phyloP scores from a whole-genome alignment of 2,888 invertebrate genomes.

The Drosophila subsilvestris region DNA sequence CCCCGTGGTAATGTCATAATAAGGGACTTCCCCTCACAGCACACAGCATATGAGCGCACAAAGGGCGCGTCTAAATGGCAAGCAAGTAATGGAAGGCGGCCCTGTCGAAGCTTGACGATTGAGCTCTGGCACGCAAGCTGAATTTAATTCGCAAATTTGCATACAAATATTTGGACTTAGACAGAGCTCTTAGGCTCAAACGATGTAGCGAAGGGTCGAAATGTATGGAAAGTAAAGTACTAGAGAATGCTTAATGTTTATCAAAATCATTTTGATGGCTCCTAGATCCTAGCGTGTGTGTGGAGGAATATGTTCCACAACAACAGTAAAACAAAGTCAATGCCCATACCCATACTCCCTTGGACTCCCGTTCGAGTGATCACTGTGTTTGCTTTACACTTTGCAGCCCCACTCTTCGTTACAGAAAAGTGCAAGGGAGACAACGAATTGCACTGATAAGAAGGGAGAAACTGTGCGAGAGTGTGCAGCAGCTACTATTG shows the following conservation, averaged over 20 bases:
- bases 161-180: constrained; percentile 24
- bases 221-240: neutral
- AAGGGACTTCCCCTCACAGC: constrained; percentile 13
- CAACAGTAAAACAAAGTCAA: neutral
- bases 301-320: too few species aligned
- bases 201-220: neutral
- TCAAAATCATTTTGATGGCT: neutral
- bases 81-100: constrained; percentile 14
- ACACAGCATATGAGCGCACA: neutral
- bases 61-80: constrained; percentile 32
- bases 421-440: neutral
- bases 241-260: neutral
- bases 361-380: neutral
- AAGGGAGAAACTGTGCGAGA: neutral
- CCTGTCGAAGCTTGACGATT: constrained; percentile 33
- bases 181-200: constrained; percentile 1
- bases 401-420: neutral
- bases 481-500: neutral
- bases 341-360: neutral
- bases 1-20: constrained; percentile 23
- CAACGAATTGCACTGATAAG: neutral
- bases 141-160: constrained; percentile 45
- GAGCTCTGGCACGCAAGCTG: constrained; percentile 51
- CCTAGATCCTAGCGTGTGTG: neutral
- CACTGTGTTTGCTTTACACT: neutral